These are phyloP conservation scores for Drosophila bocqueti DNA, from an alignment of 1,140 invertebrate genomes.

Conservation along the genomic window DNA sequence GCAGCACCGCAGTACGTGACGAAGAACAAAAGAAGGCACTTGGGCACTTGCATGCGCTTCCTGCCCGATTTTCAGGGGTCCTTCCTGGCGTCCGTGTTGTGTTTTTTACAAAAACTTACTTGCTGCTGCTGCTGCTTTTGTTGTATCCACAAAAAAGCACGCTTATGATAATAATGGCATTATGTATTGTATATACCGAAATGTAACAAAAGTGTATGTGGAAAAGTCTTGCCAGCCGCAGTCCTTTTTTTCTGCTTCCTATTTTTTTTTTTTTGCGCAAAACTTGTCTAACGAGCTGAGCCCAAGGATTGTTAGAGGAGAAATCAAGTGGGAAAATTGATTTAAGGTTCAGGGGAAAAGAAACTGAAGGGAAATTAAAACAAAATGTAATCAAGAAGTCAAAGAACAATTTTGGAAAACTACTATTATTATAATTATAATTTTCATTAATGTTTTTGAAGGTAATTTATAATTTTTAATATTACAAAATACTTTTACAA, in stretches of 20 bases:
- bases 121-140: constrained; percentile 60
- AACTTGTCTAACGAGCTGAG: constrained; percentile 73
- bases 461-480: no score
- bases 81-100: constrained; percentile 33
- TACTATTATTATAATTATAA: no score
- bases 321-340: constrained; percentile 15
- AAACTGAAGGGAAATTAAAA: background rate
- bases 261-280: constrained; percentile 36
- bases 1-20: constrained; percentile 83
- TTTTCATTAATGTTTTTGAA: no score
- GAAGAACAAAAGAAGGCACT: constrained; percentile 85
- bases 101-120: constrained; percentile 37
- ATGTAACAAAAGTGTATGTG: constrained; percentile 22
- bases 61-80: constrained; percentile 19
- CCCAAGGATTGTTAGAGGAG: constrained; percentile 3
- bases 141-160: constrained; percentile 84
- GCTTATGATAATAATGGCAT: constrained; percentile 82
- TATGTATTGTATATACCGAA: constrained; percentile 54
- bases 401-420: no score
- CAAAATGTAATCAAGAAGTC: background rate
- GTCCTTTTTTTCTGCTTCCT: constrained; percentile 30
- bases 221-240: constrained; percentile 42
- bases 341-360: background rate
- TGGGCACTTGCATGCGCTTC: constrained; percentile 73
- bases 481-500: background rate